Base-by-base conservation (phyloP, 1,140 invertebrate genomes). In the Bombus picipes region DNA sequence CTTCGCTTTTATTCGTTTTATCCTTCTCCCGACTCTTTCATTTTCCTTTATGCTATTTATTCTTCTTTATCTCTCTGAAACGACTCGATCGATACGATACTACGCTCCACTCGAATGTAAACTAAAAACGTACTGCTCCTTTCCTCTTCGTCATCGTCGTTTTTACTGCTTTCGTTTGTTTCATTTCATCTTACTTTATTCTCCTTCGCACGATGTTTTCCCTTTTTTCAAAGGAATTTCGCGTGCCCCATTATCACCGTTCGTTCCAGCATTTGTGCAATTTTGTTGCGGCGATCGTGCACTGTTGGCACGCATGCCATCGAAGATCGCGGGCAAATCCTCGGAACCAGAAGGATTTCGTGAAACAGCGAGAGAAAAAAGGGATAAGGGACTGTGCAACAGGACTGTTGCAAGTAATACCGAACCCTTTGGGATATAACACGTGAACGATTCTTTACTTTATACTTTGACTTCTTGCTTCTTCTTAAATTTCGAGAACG, bases 261-360 rank as follows among this genome's bases (percentile, higher is more conserved):
- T 76, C 81, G 86, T 75, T 87, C 73, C 74, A 70, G 74, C 74
- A 57, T 83, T 70, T 81, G 76, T 86, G 62, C 83, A 89, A 89
- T 88, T 89, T 89, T 82, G 87, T 86, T 82, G 87, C 76, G 13
- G n/a, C 22, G 78, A 66, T 75, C 86, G 34, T 83, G 82, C 75
- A 72, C 53, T 1, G 15, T 37, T 47, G 62, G 62, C 83, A 89
- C 74, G 71, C 66, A 74, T 82, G 53, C 57, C 86, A 57, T 65
- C 72, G 10, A 66, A 34, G 62, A 66, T 81, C 74, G 78, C 87
- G 88, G 47, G 47, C 18, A 65, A 53, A 85, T 89, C 78, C 65
- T 68, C 76, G 68, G 68, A 84, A 88, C 65, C 72, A 22, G 28
- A 32, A 41, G 76, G n/a, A 65, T 59, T 72, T 85, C 73, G 34